phyloP scores from a whole-genome alignment of 1,140 invertebrate species.

The Bombus superbus region DNA sequence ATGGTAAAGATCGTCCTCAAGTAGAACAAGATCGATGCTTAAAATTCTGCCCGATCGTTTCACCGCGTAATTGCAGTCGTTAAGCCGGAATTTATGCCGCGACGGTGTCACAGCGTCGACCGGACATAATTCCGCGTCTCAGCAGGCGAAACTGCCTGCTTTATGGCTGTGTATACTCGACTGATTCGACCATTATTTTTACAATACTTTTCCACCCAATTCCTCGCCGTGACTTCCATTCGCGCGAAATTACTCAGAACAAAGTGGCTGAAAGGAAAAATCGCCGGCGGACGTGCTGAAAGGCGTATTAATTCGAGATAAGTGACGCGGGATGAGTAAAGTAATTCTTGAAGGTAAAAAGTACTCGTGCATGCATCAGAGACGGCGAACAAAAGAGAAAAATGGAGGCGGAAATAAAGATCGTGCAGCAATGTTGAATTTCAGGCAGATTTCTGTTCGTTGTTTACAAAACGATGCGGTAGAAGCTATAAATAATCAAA shows the following conservation, averaged over 20 bases:
- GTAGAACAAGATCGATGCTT: background rate
- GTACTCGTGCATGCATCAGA: background rate
- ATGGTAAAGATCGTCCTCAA: background rate
- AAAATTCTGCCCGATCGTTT: background rate
- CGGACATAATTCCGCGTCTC: background rate
- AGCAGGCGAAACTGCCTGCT: background rate
- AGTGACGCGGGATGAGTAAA: background rate
- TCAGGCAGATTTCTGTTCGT: no score
- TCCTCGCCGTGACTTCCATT: slow-evolving; percentile 37
- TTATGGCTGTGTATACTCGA: slow-evolving; percentile 29
- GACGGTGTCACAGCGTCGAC: background rate
- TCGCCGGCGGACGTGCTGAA: slow-evolving; percentile 9
- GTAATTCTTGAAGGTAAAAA: no score
- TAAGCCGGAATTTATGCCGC: slow-evolving; percentile 1
- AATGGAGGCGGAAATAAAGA: no score
- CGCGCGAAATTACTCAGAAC: slow-evolving; percentile 57
- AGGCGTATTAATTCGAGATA: slow-evolving; percentile 56
- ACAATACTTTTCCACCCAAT: slow-evolving; percentile 37
- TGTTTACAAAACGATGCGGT: no score
- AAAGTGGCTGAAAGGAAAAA: slow-evolving; percentile 45
- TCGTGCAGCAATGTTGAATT: no score
- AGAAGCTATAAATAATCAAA: no score
- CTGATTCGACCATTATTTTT: slow-evolving; percentile 54
- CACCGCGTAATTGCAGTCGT: background rate
- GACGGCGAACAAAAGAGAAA: background rate